These are phyloP conservation scores for Oryzias sinensis DNA, from an alignment of 2,797 vertebrate genomes.

Conservation along the genomic window DNA sequence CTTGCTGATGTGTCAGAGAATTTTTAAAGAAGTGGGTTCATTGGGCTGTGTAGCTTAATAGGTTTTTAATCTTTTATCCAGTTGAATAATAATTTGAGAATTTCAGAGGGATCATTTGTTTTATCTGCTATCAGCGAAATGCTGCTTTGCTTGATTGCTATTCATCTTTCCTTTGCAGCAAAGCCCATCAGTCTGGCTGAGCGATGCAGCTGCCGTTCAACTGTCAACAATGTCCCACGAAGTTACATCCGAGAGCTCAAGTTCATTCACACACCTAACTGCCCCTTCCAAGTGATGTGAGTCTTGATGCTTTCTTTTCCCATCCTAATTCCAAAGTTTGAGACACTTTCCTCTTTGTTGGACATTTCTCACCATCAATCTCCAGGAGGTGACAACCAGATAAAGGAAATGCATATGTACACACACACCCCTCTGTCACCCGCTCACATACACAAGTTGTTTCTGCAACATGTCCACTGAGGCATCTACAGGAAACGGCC, in stretches of 20 bases:
- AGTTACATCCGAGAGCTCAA: conserved; percentile 75
- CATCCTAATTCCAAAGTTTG: conserved; percentile 27
- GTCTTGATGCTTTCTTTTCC: conserved; percentile 46
- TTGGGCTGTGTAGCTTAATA: background rate
- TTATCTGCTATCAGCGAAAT: conserved; percentile 1
- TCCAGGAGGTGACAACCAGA: conserved; percentile 68
- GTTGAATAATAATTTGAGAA: background rate
- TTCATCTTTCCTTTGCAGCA: conserved; percentile 49
- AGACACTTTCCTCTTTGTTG: conserved; percentile 50
- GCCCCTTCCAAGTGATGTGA: conserved; percentile 85
- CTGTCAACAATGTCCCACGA: conserved; percentile 70
- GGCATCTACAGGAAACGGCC: conserved; percentile 50
- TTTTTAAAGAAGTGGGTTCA: background rate
- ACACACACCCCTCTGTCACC: conserved; percentile 61
- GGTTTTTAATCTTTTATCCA: conserved; percentile 8
- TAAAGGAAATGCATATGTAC: conserved; percentile 70
- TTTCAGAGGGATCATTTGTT: background rate
- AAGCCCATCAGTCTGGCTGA: conserved; percentile 83
- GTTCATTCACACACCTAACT: conserved; percentile 82
- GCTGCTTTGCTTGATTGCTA: conserved; percentile 2
- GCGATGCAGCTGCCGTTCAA: conserved; percentile 80
- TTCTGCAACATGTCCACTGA: conserved; percentile 30
- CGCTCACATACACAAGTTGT: conserved; percentile 32
- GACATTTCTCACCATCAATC: conserved; percentile 84
- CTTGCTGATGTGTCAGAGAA: conserved; percentile 10